Conservation (phyloP, 2,888 invertebrate genomes). For the Hoplodrina blanda region DNA sequence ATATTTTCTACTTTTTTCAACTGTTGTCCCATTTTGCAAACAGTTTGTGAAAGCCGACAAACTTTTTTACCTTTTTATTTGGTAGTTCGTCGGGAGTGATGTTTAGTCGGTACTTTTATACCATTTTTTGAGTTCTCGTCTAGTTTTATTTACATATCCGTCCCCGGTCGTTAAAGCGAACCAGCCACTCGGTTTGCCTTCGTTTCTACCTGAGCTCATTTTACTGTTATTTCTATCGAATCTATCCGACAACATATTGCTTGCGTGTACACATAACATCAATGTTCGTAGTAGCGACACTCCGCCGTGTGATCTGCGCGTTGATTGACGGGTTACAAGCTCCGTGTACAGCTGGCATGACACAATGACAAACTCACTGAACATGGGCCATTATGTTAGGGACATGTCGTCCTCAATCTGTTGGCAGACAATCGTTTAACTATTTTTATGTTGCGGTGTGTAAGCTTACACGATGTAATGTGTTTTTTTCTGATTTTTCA, state of each 20-base stretch:
- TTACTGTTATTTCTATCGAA: neutral
- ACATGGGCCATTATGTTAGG: slow-evolving; percentile 17
- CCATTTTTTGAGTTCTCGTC: neutral
- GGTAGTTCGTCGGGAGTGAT: neutral
- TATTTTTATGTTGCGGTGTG: neutral
- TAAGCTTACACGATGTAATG: neutral
- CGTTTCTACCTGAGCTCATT: neutral
- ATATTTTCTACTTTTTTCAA: slow-evolving; percentile 26
- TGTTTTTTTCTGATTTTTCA: neutral
- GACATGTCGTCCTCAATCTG: slow-evolving; percentile 11
- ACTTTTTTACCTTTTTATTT: slow-evolving; percentile 16
- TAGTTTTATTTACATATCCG: neutral
- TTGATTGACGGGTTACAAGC: slow-evolving; percentile 23
- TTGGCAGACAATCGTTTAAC: slow-evolving; percentile 4
- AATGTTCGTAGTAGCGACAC: no score
- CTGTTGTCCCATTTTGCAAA: slow-evolving; percentile 29
- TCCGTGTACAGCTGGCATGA: neutral
- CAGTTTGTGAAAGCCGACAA: slow-evolving; percentile 28
- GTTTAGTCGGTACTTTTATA: slow-evolving; percentile 1
- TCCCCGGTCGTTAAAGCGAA: neutral
- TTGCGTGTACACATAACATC: neutral
- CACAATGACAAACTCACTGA: slow-evolving; percentile 17
- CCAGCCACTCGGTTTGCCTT: neutral
- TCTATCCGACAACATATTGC: neutral
- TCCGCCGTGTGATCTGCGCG: neutral